phyloP scores from a whole-genome alignment of 2,888 invertebrate species.

The Brachypalpus laphriformis region DNA sequence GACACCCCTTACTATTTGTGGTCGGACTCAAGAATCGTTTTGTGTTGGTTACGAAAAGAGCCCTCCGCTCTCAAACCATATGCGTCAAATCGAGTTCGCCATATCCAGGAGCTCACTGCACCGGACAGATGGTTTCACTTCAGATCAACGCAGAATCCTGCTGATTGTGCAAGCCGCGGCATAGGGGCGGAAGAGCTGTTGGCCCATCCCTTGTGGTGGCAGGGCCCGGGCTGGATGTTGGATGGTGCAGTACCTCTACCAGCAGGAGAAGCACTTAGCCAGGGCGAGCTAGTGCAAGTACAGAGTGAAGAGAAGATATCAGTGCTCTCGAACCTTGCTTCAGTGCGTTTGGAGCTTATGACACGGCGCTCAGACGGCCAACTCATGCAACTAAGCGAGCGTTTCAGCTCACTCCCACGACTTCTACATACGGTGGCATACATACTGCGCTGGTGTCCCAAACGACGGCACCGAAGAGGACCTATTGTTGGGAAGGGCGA shows the following conservation, averaged over 20 bases:
- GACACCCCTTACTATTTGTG: neutral
- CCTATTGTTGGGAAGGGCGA: neutral
- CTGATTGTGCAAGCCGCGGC: neutral
- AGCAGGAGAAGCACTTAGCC: neutral
- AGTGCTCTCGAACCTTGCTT: neutral
- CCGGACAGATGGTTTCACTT: slow-evolving; percentile 67
- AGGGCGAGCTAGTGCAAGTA: neutral
- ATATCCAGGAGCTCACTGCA: slow-evolving; percentile 20
- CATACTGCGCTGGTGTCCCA: neutral
- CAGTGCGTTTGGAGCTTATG: neutral
- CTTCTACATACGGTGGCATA: too few relatives aligned
- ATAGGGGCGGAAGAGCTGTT: neutral
- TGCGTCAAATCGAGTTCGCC: slow-evolving; percentile 8
- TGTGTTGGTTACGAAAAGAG: slow-evolving; percentile 23
- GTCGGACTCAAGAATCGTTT: slow-evolving; percentile 1
- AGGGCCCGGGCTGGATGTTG: neutral
- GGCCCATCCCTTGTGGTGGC: neutral
- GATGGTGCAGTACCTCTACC: neutral
- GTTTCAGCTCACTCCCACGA: neutral
- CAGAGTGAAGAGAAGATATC: neutral
- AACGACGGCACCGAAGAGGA: neutral
- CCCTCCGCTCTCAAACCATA: neutral
- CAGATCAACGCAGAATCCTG: slow-evolving; percentile 13
- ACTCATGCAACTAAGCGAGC: neutral
- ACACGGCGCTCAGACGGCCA: neutral